Evolutionary conservation across 2,888 invertebrate genomes (phyloP).

Genomic region (Mechanitis mazaeus): DNA sequence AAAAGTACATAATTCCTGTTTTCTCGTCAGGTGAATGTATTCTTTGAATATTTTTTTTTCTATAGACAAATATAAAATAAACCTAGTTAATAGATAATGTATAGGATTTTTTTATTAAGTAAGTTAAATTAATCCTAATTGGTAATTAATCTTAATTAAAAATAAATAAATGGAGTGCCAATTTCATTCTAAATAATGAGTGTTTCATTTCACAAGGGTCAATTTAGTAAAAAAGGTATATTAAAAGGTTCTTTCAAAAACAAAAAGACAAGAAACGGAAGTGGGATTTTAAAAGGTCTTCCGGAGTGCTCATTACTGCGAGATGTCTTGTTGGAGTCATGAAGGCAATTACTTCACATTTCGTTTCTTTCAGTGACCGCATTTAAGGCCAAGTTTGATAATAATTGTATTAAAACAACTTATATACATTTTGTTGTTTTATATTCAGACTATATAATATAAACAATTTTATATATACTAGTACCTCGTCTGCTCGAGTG

Average conservation of each 20-base stretch:
- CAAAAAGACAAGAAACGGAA: constrained; percentile 39
- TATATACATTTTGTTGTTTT: no score
- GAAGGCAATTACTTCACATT: constrained; percentile 50
- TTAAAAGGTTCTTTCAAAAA: constrained; percentile 36
- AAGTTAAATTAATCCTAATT: no score
- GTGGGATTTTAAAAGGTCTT: constrained; percentile 42
- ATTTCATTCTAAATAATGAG: not conserved
- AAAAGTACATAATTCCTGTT: constrained; percentile 51
- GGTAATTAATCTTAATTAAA: no score
- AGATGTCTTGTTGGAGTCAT: constrained; percentile 44
- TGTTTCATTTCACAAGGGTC: constrained; percentile 10
- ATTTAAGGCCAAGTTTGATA: constrained; percentile 19
- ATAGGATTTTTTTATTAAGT: no score
- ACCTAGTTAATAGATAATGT: not conserved
- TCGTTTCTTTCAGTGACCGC: constrained; percentile 33
- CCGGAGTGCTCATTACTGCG: constrained; percentile 52
- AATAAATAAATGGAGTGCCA: no score
- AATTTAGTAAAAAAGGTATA: constrained; percentile 32
- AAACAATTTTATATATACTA: no score
- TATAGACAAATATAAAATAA: not conserved
- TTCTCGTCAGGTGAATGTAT: constrained; percentile 40
- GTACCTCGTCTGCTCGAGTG: no score
- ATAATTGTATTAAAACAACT: constrained; percentile 1
- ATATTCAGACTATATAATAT: no score
- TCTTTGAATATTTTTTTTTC: constrained; percentile 14